phyloP scores from a whole-genome alignment of 2,113 vertebrate species.

The Cnemophilus loriae region DNA sequence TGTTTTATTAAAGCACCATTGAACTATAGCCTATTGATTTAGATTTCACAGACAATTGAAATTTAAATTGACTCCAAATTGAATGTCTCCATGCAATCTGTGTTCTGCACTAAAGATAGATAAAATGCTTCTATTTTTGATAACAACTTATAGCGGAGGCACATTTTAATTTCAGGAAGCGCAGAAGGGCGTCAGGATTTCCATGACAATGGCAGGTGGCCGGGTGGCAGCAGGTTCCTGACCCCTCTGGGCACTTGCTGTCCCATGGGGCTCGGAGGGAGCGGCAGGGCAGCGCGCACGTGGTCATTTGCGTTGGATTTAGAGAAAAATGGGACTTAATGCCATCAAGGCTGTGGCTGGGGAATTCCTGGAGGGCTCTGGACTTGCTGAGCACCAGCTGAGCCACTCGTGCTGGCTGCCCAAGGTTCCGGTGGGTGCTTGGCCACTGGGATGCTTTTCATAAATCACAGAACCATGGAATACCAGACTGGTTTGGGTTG shows the following conservation, averaged over 20 bases:
- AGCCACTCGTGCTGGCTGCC: fast-evolving
- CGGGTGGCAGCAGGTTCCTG: neutral
- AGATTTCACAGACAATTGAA: constrained; percentile 85
- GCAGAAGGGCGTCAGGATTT: constrained; percentile 16
- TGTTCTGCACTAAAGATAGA: constrained; percentile 72
- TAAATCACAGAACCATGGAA: neutral
- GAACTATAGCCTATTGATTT: constrained; percentile 84
- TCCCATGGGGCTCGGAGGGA: fast-evolving
- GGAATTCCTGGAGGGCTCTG: neutral
- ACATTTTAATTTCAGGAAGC: constrained; percentile 60
- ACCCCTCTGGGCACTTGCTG: neutral
- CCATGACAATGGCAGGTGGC: neutral
- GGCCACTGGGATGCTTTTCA: neutral
- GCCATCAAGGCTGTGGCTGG: neutral
- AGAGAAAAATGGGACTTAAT: neutral
- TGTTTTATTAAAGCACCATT: constrained; percentile 81
- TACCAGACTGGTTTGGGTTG: neutral
- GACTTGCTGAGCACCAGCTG: neutral
- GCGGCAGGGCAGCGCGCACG: fast-evolving
- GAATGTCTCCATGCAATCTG: constrained; percentile 79
- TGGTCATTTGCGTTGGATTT: neutral
- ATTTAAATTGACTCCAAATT: constrained; percentile 84
- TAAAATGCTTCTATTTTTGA: constrained; percentile 78
- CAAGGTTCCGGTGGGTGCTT: neutral
- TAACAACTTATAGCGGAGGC: constrained; percentile 63